Base-by-base conservation (phyloP, 1,140 invertebrate genomes). In the Heterodera schachtii region DNA sequence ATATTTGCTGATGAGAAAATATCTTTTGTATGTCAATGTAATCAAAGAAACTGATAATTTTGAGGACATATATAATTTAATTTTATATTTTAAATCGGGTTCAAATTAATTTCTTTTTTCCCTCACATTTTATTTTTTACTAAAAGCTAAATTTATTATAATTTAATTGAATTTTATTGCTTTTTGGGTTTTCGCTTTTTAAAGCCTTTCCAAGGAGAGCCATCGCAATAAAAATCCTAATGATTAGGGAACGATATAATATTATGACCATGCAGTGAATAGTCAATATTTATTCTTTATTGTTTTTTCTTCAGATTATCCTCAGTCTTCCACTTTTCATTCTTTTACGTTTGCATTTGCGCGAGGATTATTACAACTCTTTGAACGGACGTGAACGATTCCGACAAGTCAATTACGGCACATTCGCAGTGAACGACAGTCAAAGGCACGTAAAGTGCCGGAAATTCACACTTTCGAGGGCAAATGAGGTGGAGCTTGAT, bases 311-410 rank as follows among this genome's bases (percentile, higher is more conserved):
- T 80, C 79, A 89, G 88, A 75, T 85, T 52, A 60, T 86, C 60
- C 80, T 89, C 60, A 83, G 81, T 75, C 78, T 89, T 57, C 88
- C 88, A 13, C 76, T 89, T 21, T 90, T 90, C 79, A 79, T 88
- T n/a, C 83, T 89, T 21, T 82, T 89, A 11, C 87, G 88, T 46
- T 73, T 90, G 44, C 82, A 86, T 44, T 76, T 88, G 21, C 83
- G 88, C n/a, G 88, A 90, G 52, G 78, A 84, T 52, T 86, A 81
- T 73, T 89, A 90, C 81, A 87, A 90, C 80, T 82, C 87, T 8
- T 73, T 89, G 67, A 84, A 41, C 41, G 87, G 84, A 66, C 82
- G 82, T 57, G 89, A 90, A 73, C 80, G 86, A 19, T 60, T 77
- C 57, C 78, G 81, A 41, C 41, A 83, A 46, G 31, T 87, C 19